These are phyloP conservation scores for Hirtodrosophila histrioides DNA, from an alignment of 2,888 invertebrate species.

Conservation along the genomic window DNA sequence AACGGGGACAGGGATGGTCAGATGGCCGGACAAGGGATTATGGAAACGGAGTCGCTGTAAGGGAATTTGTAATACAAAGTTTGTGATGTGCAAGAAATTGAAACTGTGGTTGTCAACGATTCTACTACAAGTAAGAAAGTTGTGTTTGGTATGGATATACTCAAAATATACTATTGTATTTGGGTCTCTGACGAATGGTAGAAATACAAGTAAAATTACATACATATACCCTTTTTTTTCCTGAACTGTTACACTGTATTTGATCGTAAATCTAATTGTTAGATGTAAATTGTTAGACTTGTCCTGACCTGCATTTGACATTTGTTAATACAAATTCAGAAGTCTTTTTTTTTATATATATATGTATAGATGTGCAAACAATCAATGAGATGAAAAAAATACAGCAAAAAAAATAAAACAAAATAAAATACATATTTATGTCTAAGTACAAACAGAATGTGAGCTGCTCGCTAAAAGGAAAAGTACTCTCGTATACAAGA, in stretches of 20 bases:
- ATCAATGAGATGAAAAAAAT: constrained; percentile 18
- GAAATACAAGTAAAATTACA: background rate
- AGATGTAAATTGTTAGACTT: constrained; percentile 43
- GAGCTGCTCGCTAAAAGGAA: background rate
- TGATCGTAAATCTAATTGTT: constrained; percentile 42
- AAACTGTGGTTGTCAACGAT: constrained; percentile 76
- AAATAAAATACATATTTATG: constrained; percentile 5
- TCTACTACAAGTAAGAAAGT: constrained; percentile 46
- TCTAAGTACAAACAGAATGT: background rate
- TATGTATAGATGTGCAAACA: constrained; percentile 26
- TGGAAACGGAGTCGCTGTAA: constrained; percentile 68
- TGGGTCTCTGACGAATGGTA: constrained; percentile 8
- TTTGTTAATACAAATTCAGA: constrained; percentile 33
- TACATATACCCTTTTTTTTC: background rate
- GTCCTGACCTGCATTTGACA: constrained; percentile 11
- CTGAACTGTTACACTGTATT: constrained; percentile 16
- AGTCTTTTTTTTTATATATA: constrained; percentile 11
- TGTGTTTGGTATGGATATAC: constrained; percentile 34
- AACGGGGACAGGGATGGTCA: background rate
- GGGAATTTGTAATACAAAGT: constrained; percentile 17
- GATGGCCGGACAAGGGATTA: background rate
- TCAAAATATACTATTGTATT: background rate
- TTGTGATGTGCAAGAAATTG: constrained; percentile 66
- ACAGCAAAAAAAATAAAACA: background rate
- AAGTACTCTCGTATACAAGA: background rate